Base-by-base conservation (phyloP, 1,140 invertebrate genomes). In the Zaprionus davidi region DNA sequence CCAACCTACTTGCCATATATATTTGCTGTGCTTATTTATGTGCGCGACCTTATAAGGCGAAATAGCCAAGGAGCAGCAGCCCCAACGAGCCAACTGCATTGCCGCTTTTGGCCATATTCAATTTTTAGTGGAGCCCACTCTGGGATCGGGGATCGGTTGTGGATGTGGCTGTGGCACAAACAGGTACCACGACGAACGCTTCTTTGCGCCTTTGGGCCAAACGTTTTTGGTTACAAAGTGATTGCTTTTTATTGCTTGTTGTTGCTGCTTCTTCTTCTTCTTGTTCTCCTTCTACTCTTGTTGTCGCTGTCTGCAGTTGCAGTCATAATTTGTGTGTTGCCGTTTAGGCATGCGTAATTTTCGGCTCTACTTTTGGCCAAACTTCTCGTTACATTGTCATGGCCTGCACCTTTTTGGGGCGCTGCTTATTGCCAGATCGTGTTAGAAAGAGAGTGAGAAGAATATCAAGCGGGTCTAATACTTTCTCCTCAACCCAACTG, bases 1-100 rank as follows among this genome's bases (percentile, higher is more conserved):
- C 38, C 74, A 72, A 57, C 59, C 58, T 46, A 46, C 58, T 82
- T 63, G 67, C 78, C 74, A 84, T 86, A 73, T 85, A 71, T 87
- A 63, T 88, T 74, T 62, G 78, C 75, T 69, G 74, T 59, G 81
- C 81, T 87, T 87, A 88, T 87, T 87, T 87, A 87, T 87, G 84
- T 87, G 78, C 81, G 64, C 84, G 74, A 88, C 84, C 84, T 88
- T 87, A 87, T 88, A 87, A 87, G 84, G 84, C 74, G 65, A 75
- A 88, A 88, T 87, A 87, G 84, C 84, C 22, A 76, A 72, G 71
- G 69, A 76, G 69, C 71, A 88, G 57, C 58, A 78, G 64, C 65
- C 34, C 66, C 38, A 28, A 44, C 67, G 51, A 63, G 64, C 49
- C 31, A 34, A 34, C 31, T 34, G 31, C 31, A 34, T 57, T 62